These are phyloP conservation scores for Squalus acanthias DNA, from an alignment of 2,797 vertebrate species.

Conservation along the genomic window DNA sequence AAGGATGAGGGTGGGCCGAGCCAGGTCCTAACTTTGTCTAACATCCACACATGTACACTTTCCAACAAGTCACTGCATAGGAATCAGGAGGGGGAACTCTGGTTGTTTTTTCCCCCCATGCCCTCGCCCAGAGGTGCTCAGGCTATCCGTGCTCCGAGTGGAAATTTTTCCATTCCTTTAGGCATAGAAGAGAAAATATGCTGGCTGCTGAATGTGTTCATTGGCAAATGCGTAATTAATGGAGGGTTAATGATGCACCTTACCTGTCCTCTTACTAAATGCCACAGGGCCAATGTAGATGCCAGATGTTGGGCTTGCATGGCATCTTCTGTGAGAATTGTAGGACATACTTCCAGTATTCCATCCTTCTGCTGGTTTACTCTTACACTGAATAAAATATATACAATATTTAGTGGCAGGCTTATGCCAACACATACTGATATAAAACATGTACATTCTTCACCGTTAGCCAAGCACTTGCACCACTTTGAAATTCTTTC, in stretches of 20 bases:
- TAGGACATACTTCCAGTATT: slow-evolving; percentile 77
- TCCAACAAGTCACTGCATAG: neutral
- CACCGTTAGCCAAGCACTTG: neutral
- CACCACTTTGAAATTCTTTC: neutral
- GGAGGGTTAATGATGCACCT: slow-evolving; percentile 40
- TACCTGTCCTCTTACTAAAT: slow-evolving; percentile 89
- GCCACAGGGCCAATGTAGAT: slow-evolving; percentile 86
- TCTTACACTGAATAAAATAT: slow-evolving; percentile 67
- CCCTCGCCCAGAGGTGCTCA: neutral
- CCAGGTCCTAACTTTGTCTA: neutral
- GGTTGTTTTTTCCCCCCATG: neutral
- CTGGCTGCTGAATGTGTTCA: neutral
- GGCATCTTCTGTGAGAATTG: slow-evolving; percentile 85
- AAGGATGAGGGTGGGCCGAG: neutral
- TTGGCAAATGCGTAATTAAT: neutral
- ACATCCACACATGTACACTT: neutral
- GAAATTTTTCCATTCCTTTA: neutral
- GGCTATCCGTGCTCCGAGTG: neutral
- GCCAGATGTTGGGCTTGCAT: slow-evolving; percentile 96
- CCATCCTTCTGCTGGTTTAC: slow-evolving; percentile 72
- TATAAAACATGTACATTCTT: neutral
- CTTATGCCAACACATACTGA: neutral
- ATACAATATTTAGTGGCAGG: neutral
- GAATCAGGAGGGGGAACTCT: neutral
- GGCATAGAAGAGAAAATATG: neutral